Base-by-base conservation (phyloP, 2,888 invertebrate species). In the Torymus aiolomorphi region DNA sequence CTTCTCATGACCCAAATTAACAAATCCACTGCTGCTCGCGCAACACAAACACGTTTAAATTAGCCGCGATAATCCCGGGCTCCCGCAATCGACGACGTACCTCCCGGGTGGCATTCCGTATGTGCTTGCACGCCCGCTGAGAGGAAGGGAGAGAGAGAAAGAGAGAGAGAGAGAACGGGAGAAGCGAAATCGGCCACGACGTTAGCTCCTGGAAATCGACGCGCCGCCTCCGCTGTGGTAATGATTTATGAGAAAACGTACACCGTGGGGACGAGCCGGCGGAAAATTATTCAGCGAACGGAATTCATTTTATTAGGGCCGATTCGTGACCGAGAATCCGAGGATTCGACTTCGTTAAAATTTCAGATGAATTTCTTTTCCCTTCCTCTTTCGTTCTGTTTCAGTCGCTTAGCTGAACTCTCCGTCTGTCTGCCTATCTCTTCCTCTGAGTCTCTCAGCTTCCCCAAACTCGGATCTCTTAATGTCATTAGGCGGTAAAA, bases 181-280 rank as follows among this genome's bases (percentile, higher is more conserved):
- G 31, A 31, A 31, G 31, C 31, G 65, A 77, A 77, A 77, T 63
- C 56, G 57, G 18, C 65, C 18, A 18, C 31, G 49, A 20, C 59
- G 52, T 54, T 31, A 31, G 31, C 31, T 31, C 16, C 59, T 54
- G n/a, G 24, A 77, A 61, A 72, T 78, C 54, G 67, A 67, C 72
- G 66, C 11, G 65, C 51, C 13, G 54, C 51, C 24, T 20, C 14
- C 5, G 54, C 13, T 57, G 18, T n/a, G 51, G 63, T 70, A 74
- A 78, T 69, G 74, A 74, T 78, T 78, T 56, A 78, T 74, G 74
- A 74, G 69, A 74, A 70, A 78, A 74, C 57, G 69, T 63, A 74
- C 54, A 42, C 63, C n/a, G 16, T 11, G n/a, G 76, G 20, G 16
- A 14, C 42, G n/a, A 57, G 71, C n/a, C 52, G 56, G 14, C 2